Evolutionary conservation across 92 coral and sea anemone genomes (phyloP), one percentile per base, ranked within the genome.

Genomic region (Phenganax marumi): DNA sequence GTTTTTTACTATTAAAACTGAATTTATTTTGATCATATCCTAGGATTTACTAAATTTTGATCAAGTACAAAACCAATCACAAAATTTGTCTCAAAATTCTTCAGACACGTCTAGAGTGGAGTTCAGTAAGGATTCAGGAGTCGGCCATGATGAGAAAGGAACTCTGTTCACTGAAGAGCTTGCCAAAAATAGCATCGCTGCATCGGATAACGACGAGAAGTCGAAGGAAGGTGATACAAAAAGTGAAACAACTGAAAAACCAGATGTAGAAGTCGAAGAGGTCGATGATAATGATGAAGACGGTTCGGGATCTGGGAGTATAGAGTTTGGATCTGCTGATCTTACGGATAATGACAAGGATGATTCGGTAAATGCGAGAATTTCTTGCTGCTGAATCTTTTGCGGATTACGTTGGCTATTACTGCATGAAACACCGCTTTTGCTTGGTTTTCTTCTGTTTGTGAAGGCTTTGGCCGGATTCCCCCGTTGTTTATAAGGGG

Each of bases 321-420:
- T 78, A 23, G 83, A 78, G 47, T 78, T 78, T 78, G 83, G 83
- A 63, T 63, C 83, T n/a, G 73, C 47, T 24, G 83, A 78, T 48
- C 71, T 78, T 47, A 22, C 81, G 6, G 81, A 77, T n/a, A 19
- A 61, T 16, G 83, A 78, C 53, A 16, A 61, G 3, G 83, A 78
- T 13, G 83, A 62, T 0, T 78, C 83, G 73, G 83, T 78, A 78
- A 39, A 69, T 25, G 51, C 23, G 17, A 50, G 17, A 21, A 6
- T 7, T n/a, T 19, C n/a, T 8, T 58, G 21, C 65, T 58, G 7
- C 21, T 0, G 18, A 13, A 33, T 33, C 43, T 1, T 33, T 33
- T 33, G 43, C 43, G 43, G 43, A 33, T 33, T 33, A 33, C 43
- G 43, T 5, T 33, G 5, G 43, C 3, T 33, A 33, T 33, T 33